A percentile compares a stretch with the other conserved stretches of the same genome.
phyloP scores from a whole-genome alignment of 37 sponge, comb jelly and placozoan genomes.

The Oscarella lobularis region DNA sequence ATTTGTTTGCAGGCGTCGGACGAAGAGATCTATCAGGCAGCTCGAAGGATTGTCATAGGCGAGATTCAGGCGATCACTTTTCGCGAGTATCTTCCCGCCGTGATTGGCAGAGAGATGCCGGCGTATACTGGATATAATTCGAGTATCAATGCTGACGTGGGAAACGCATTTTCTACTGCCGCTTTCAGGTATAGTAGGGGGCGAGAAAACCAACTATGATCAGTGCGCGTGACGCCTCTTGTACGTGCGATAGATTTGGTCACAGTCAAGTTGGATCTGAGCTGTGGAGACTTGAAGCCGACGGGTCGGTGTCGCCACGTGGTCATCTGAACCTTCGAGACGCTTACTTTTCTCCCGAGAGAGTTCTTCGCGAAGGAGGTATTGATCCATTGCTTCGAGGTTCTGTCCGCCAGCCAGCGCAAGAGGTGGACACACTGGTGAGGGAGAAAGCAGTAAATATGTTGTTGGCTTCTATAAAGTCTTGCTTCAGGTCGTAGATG shows the following conservation, averaged over 20 bases:
- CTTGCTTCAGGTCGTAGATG: neutral
- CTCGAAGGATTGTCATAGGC: conserved; percentile 75
- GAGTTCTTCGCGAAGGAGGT: conserved; percentile 41
- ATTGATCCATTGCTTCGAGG: conserved; percentile 71
- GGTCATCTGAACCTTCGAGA: conserved; percentile 22
- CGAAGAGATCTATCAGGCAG: conserved; percentile 66
- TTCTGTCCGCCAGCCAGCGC: conserved; percentile 18
- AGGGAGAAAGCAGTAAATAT: too few relatives aligned
- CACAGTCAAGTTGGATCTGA: conserved; percentile 6
- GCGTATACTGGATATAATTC: conserved; percentile 38
- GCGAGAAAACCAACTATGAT: too few relatives aligned
- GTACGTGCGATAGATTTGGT: neutral
- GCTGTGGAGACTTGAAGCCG: conserved; percentile 26
- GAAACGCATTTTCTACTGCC: conserved; percentile 44
- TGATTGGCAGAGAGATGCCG: conserved; percentile 42
- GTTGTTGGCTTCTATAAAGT: too few relatives aligned
- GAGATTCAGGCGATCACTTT: conserved; percentile 67
- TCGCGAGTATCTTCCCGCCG: conserved; percentile 52
- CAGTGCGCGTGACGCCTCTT: too few relatives aligned
- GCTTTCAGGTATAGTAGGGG: conserved; percentile 48
- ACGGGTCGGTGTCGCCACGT: conserved; percentile 12
- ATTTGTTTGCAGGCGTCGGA: conserved; percentile 46
- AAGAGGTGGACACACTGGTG: conserved; percentile 4
- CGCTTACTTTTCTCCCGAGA: conserved; percentile 51
- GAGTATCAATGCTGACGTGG: conserved; percentile 18